Evolutionary conservation across 2,888 invertebrate genomes (phyloP).

Genomic region (Acanthacorydalis orientalis): DNA sequence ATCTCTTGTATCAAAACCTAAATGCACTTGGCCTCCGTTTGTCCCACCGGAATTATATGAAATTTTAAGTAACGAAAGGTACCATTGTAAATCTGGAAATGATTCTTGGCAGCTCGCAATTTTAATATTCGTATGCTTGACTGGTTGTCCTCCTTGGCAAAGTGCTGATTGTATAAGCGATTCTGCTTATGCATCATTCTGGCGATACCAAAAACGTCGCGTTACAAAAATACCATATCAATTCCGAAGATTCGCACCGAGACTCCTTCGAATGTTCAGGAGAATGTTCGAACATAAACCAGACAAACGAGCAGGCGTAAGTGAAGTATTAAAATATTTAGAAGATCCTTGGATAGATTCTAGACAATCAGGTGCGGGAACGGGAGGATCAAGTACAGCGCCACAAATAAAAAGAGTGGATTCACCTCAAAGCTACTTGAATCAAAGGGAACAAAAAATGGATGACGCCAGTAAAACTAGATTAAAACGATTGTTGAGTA

Average conservation of each 20-base stretch:
- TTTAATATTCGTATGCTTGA: constrained; percentile 46
- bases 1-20: constrained; percentile 34
- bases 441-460: constrained; percentile 22
- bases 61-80: constrained; percentile 40
- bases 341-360: constrained; percentile 41
- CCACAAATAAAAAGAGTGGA: constrained; percentile 23
- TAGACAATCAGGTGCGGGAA: constrained; percentile 33
- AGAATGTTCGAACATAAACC: constrained; percentile 51
- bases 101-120: constrained; percentile 70
- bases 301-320: constrained; percentile 42
- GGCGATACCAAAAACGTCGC: constrained; percentile 46
- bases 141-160: constrained; percentile 54
- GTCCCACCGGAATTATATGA: constrained; percentile 43
- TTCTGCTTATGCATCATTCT: constrained; percentile 43
- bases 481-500: constrained; percentile 34
- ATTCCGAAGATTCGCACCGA: constrained; percentile 46
- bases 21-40: constrained; percentile 39
- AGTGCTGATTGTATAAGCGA: constrained; percentile 57
- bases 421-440: constrained; percentile 31
- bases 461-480: constrained; percentile 33
- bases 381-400: constrained; percentile 20
- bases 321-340: constrained; percentile 40
- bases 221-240: constrained; percentile 40
- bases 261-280: constrained; percentile 50
- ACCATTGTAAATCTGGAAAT: constrained; percentile 44